A percentile compares a stretch with the other conserved stretches of the same genome.
phyloP scores from a whole-genome alignment of 2,797 vertebrate genomes.

The Siniperca undulata region DNA sequence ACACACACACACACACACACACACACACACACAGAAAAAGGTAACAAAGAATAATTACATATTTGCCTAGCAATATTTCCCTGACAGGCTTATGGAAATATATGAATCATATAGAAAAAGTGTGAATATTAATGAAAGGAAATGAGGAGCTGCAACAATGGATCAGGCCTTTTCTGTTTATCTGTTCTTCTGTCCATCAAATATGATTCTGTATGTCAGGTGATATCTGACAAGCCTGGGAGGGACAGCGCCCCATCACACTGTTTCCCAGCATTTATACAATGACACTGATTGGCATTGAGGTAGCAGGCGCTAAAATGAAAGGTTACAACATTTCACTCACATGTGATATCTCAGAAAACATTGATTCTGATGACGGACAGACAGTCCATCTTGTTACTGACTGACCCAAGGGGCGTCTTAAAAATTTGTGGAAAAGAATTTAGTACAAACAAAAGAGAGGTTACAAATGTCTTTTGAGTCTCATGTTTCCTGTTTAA shows the following conservation, averaged over 20 bases:
- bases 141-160: constrained; percentile 20
- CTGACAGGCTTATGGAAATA: constrained; percentile 34
- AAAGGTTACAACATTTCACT: constrained; percentile 59
- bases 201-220: constrained; percentile 47
- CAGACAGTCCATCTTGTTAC: background rate
- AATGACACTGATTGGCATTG: constrained; percentile 38
- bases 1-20: background rate
- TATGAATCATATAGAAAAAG: constrained; percentile 20
- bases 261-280: constrained; percentile 25
- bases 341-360: background rate
- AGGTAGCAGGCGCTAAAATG: constrained; percentile 19
- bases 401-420: background rate
- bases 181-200: constrained; percentile 51
- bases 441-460: background rate
- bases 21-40: background rate
- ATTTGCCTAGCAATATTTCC: constrained; percentile 33
- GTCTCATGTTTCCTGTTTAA: background rate
- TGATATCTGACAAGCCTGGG: constrained; percentile 52
- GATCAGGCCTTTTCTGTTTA: constrained; percentile 24
- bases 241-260: constrained; percentile 41
- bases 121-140: constrained; percentile 35
- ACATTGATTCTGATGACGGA: background rate
- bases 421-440: background rate
- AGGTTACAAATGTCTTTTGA: constrained; percentile 1
- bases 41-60: constrained; percentile 34